These are phyloP conservation scores for Anticlea derivata DNA, from an alignment of 2,888 invertebrate genomes.

Conservation along the genomic window DNA sequence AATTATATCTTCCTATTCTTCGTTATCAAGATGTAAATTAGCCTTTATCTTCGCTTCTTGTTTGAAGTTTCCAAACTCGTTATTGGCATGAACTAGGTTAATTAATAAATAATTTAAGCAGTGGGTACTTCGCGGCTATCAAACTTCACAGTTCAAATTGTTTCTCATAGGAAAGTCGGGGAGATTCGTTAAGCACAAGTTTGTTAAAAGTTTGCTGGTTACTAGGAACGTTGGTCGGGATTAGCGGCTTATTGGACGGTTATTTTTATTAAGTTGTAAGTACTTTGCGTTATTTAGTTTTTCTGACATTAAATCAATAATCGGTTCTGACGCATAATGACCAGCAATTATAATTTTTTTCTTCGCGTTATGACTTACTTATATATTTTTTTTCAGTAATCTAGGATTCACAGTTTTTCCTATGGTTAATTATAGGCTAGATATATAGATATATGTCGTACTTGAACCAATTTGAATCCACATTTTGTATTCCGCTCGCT, in stretches of 20 bases:
- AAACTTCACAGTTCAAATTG: conserved; percentile 23
- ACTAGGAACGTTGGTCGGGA: background rate
- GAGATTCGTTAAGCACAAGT: conserved; percentile 21
- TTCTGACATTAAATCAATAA: too few relatives aligned
- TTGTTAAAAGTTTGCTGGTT: conserved; percentile 3
- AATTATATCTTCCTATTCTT: conserved; percentile 1
- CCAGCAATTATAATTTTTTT: too few relatives aligned
- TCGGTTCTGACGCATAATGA: too few relatives aligned
- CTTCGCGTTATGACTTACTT: too few relatives aligned
- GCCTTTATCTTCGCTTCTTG: conserved; percentile 16
- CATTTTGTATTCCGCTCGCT: too few relatives aligned
- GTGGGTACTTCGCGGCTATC: conserved; percentile 22
- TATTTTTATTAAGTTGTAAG: background rate
- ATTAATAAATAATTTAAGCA: conserved; percentile 27
- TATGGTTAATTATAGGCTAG: too few relatives aligned
- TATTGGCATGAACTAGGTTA: conserved; percentile 24
- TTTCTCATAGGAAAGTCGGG: conserved; percentile 25
- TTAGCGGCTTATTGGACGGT: background rate
- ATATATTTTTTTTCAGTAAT: too few relatives aligned
- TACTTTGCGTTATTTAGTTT: too few relatives aligned
- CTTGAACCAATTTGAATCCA: too few relatives aligned
- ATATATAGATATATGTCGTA: too few relatives aligned
- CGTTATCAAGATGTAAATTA: conserved; percentile 17
- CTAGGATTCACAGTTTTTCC: too few relatives aligned
- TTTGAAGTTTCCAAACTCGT: conserved; percentile 25